Conservation (phyloP, 2,797 vertebrate species). For the Paedocypris micromegethes region DNA sequence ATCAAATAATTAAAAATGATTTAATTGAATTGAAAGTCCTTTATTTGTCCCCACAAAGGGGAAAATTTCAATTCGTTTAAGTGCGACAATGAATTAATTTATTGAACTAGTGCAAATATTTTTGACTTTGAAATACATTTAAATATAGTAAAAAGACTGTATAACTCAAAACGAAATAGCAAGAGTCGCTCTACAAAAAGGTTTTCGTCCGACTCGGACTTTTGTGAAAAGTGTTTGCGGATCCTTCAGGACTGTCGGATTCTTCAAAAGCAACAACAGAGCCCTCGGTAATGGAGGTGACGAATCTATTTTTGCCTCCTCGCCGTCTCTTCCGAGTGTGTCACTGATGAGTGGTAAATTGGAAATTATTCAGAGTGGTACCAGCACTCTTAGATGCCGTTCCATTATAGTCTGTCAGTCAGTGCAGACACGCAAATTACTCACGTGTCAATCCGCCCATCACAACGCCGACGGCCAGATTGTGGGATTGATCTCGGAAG, state of each 20-base stretch:
- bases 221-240: constrained; percentile 53
- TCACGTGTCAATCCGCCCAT: constrained; percentile 77
- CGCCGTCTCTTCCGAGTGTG: constrained; percentile 61
- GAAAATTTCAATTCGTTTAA: too few species aligned
- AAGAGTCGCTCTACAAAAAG: too few species aligned
- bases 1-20: too few species aligned
- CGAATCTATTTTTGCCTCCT: constrained; percentile 65
- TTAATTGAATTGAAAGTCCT: too few species aligned
- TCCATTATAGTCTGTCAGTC: constrained; percentile 83
- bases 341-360: constrained; percentile 85
- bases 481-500: constrained; percentile 66
- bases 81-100: too few species aligned
- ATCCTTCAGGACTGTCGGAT: constrained; percentile 70
- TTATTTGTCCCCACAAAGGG: too few species aligned
- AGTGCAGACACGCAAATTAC: constrained; percentile 79
- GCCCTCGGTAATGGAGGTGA: constrained; percentile 76
- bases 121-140: too few species aligned
- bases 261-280: constrained; percentile 74
- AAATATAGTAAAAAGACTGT: too few species aligned
- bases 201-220: neutral
- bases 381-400: constrained; percentile 72
- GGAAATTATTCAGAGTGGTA: constrained; percentile 82
- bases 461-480: constrained; percentile 61
- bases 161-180: too few species aligned
- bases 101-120: too few species aligned